Percentiles rank a stretch among this genome's conserved stretches.
Evolutionary conservation across 2,797 vertebrate species (phyloP).

Genomic region (Chelonia mydas): DNA sequence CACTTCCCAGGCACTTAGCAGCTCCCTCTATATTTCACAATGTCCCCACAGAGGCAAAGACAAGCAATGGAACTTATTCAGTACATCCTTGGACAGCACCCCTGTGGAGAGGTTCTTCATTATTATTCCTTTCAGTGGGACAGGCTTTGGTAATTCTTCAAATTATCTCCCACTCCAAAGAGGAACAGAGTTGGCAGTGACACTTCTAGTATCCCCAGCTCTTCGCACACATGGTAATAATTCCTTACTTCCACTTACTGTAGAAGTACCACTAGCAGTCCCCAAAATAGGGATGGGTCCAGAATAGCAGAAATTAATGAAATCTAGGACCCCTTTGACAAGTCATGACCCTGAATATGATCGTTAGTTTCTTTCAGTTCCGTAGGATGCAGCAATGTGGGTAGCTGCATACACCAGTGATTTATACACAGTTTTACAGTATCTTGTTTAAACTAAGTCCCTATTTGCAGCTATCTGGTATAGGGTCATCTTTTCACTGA

Average conservation of each 20-base stretch:
- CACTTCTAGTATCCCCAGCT: background rate
- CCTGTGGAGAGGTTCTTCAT: rapidly evolving
- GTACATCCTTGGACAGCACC: background rate
- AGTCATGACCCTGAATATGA: background rate
- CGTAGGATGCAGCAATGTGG: background rate
- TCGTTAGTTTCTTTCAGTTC: background rate
- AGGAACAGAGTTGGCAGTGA: background rate
- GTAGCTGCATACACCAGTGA: background rate
- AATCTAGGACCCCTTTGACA: background rate
- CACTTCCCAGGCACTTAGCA: background rate
- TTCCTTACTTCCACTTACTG: background rate
- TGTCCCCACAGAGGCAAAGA: background rate
- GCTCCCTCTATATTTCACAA: background rate
- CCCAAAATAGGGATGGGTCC: background rate
- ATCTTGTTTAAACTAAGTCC: background rate
- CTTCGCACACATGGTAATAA: rapidly evolving
- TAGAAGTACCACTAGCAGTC: background rate
- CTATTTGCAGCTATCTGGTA: background rate
- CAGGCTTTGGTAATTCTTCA: background rate
- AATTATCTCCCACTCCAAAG: background rate
- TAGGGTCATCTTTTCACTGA: background rate
- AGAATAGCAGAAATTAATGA: background rate
- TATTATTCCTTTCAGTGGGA: background rate
- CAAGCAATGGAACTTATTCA: background rate
- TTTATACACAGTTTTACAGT: background rate